Evolutionary conservation across 1,140 invertebrate species (phyloP), one percentile per base, ranked within the genome.

Genomic region (Nylanderia fulva): DNA sequence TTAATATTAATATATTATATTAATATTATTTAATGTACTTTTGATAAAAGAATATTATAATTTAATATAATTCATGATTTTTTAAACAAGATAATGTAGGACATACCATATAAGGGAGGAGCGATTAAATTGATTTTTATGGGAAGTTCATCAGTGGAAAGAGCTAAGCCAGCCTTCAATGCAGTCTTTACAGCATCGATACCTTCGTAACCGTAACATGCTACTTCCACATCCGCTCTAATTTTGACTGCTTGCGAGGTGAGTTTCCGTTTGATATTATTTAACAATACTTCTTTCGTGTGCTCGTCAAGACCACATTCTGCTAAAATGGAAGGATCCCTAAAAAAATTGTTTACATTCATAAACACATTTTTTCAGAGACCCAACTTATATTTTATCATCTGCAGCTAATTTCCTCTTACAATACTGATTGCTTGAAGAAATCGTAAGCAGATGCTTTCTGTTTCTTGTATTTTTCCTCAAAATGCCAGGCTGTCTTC

Each of bases 81-180:
- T 21, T 13, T 18, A 63, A 21, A 45, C 45, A 56, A 74, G 13
- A 83, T 66, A 71, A 82, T 58, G 36, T 42, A 2, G 9, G 58
- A 89, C 87, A 94, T 95, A 97, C 97, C 97, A 96, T 99, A 99
- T 86, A 99, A 95, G 56, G 99, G 99, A 60, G 99, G 99, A 52
- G 99, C 99, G 93, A 99, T 99, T 68, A 99, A 95, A 95, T 99
- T 99, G 90, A 99, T 99, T 95, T 99, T 99, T 87, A 99, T 99
- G 8, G 98, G 98, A 95, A 99, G 96, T 87, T 98, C 98, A 91
- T 98, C 97, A 8, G 98, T 99, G 4, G 99, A 99, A 54, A 98
- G 96, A 68, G 97, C 97, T n/a, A 99, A 96, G 3, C 99, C 99
- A 92, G 98, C 96, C 94, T 97, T 98, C 4, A 99, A 95, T 0